Evolutionary conservation across 1,140 invertebrate species (phyloP), one percentile per base, ranked within the genome.

Genomic region (Drosophila sucinea): DNA sequence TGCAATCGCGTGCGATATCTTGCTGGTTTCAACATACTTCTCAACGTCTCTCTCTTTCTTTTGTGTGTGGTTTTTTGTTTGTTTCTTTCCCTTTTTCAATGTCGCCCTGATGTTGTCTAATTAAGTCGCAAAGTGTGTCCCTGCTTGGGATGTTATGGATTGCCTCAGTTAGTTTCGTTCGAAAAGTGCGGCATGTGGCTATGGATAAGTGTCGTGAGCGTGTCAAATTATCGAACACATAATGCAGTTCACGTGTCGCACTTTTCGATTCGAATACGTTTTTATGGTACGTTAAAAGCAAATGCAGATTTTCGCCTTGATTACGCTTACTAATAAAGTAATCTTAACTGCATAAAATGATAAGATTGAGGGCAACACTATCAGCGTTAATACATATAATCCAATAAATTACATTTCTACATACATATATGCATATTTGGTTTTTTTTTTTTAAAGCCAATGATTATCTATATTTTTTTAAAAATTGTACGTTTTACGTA

Each of bases 41-140:
- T 44, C n/a, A 10, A 3, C 1, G 1, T 51, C 23, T 27, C 44
- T 25, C 5, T 17, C n/a, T 41, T 17, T 44, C 41, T 17, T 41
- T 4, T 11, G 40, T 41, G 40, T 41, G 40, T 41, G n/a, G 17
- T 44, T 44, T 44, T 44, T 17, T 44, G 17, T 44, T 44, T 44
- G 41, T 44, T 63, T 60, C 73, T 75, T 56, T 55, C 17, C 44
- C 65, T 66, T 35, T 67, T 55, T 67, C 70, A 77, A 77, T 86
- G 55, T 67, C 44, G 44, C 44, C 44, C 35, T 62, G 75, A 73
- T 81, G 82, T 79, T 69, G 68, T 82, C 82, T 86, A 87, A 86
- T 86, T 86, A 86, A 86, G 83, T 86, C 83, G 83, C 82, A 79
- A 87, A 86, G 79, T 86, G 82, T 86, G 82, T 82, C 71, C 83